Conservation (phyloP, 2,797 vertebrate genomes). For the Saguinus oedipus region DNA sequence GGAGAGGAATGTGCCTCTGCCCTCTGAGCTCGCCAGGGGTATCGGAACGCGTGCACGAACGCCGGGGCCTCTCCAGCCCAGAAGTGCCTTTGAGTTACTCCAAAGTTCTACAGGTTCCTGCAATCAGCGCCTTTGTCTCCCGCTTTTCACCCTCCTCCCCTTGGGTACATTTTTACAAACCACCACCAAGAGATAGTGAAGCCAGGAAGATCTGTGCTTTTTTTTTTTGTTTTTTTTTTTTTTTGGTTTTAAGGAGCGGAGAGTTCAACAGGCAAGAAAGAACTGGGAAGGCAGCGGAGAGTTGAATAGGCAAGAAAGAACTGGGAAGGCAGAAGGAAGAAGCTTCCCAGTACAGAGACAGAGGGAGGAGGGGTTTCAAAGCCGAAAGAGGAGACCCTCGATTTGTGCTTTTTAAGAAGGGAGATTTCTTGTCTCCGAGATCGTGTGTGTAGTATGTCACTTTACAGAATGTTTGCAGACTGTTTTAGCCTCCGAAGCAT, state of each 20-base stretch:
- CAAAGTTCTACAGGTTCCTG: constrained; percentile 32
- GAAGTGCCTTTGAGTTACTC: constrained; percentile 36
- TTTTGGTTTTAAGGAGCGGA: too few relatives aligned
- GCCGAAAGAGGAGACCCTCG: too few relatives aligned
- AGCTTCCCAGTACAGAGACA: too few relatives aligned
- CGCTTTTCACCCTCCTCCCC: neutral
- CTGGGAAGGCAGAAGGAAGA: too few relatives aligned
- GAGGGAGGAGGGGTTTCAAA: too few relatives aligned
- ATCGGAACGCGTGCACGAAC: constrained; percentile 40
- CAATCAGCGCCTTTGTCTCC: constrained; percentile 45
- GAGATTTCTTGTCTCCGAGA: neutral
- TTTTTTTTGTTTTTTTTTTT: too few relatives aligned
- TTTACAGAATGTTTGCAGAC: constrained; percentile 38
- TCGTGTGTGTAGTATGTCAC: constrained; percentile 27
- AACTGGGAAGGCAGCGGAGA: too few relatives aligned
- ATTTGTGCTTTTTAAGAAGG: neutral
- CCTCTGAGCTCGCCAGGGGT: constrained; percentile 6
- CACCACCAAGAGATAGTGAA: neutral
- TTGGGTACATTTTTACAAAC: neutral
- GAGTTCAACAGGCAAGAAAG: too few relatives aligned
- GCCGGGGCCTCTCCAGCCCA: constrained; percentile 48
- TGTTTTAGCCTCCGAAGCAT: constrained; percentile 10
- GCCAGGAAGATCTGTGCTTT: neutral
- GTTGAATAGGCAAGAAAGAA: too few relatives aligned
- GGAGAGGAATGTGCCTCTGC: constrained; percentile 59